These are phyloP conservation scores for Aurelia aurita DNA, from an alignment of 30 jellyfish, hydroid and myxozoan genomes.

Conservation along the genomic window DNA sequence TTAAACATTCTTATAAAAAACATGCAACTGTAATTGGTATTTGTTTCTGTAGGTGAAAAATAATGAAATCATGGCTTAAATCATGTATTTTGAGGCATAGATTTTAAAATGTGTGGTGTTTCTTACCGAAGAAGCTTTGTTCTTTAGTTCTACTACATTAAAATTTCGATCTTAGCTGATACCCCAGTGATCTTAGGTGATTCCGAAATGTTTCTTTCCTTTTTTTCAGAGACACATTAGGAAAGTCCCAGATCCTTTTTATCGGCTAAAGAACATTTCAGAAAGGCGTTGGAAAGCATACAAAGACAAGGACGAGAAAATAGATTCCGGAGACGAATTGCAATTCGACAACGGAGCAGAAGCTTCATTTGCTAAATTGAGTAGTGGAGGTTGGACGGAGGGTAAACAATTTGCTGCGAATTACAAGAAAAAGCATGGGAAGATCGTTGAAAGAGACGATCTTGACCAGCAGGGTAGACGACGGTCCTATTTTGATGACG, in stretches of 20 bases:
- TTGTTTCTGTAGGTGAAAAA: too few species aligned
- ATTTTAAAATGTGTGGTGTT: too few species aligned
- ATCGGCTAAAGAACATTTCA: constrained; percentile 19
- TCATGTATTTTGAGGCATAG: too few species aligned
- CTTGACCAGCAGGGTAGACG: neutral
- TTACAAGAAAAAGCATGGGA: constrained; percentile 66
- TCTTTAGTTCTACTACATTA: too few species aligned
- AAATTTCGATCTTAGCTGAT: too few species aligned
- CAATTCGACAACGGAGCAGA: constrained; percentile 1
- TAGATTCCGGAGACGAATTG: neutral
- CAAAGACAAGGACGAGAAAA: constrained; percentile 41
- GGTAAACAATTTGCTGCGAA: constrained; percentile 49
- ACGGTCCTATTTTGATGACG: neutral
- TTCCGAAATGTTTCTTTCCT: too few species aligned
- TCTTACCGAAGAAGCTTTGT: too few species aligned
- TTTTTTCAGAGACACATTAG: constrained; percentile 16
- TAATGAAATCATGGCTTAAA: too few species aligned
- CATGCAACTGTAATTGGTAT: too few species aligned
- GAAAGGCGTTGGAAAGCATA: constrained; percentile 66
- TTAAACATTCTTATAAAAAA: too few species aligned
- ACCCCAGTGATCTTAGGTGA: too few species aligned
- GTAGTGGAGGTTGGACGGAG: constrained; percentile 65
- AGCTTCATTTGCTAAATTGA: neutral
- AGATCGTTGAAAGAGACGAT: constrained; percentile 49
- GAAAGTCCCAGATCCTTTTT: constrained; percentile 54